Evolutionary conservation across 1,140 invertebrate genomes (phyloP).

Genomic region (Centruroides sculpturatus): DNA sequence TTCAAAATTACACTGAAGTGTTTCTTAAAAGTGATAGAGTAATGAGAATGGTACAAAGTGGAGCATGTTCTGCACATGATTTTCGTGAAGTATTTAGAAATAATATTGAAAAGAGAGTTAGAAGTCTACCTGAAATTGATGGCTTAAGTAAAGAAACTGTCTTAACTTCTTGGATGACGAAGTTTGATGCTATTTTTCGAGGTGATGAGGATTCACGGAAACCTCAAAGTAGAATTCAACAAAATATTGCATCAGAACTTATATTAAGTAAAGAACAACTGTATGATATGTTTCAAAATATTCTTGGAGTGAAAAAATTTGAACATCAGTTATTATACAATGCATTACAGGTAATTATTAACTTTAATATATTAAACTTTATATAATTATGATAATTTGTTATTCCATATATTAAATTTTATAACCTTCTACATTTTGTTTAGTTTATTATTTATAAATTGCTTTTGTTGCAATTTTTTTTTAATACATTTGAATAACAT

Average conservation of each 20-base stretch:
- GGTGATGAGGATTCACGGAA: conserved; percentile 62
- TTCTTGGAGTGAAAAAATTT: conserved; percentile 96
- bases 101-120: conserved; percentile 91
- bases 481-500: no score
- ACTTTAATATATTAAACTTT: conserved; percentile 6
- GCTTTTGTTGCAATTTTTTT: no score
- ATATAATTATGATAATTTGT: neutral
- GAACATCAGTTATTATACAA: conserved; percentile 99
- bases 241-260: conserved; percentile 75
- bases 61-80: conserved; percentile 94
- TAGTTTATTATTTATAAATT: no score
- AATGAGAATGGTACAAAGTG: conserved; percentile 86
- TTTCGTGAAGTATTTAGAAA: conserved; percentile 97
- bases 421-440: neutral
- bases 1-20: conserved; percentile 93
- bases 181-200: conserved; percentile 93
- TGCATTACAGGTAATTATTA: conserved; percentile 68
- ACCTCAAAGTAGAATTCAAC: conserved; percentile 55
- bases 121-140: conserved; percentile 95
- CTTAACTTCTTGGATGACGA: conserved; percentile 96
- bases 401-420: neutral
- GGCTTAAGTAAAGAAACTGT: conserved; percentile 98
- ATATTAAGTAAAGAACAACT: conserved; percentile 92
- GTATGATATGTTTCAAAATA: conserved; percentile 99
- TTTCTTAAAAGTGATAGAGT: conserved; percentile 95